Evolutionary conservation across 2,113 vertebrate genomes (phyloP).

Genomic region (Tetraodon nigroviridis): DNA sequence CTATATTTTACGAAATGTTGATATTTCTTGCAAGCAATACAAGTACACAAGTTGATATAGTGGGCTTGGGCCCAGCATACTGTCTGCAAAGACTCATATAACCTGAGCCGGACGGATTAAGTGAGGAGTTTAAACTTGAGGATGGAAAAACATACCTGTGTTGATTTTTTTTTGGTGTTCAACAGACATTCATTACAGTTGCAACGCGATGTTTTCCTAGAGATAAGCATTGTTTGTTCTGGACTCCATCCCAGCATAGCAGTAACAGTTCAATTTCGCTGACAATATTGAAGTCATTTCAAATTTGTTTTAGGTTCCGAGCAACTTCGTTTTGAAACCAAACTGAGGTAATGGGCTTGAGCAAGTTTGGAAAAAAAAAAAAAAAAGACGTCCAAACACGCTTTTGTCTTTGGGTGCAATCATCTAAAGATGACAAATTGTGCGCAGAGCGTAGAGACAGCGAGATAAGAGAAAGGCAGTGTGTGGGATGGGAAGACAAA

Average conservation of each 20-base stretch:
- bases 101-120: conserved; percentile 26
- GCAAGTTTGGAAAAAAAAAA: neutral
- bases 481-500: conserved; percentile 34
- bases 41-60: conserved; percentile 13
- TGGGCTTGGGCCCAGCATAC: conserved; percentile 8
- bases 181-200: conserved; percentile 33
- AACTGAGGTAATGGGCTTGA: neutral
- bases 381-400: neutral
- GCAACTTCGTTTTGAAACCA: conserved; percentile 27
- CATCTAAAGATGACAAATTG: conserved; percentile 43
- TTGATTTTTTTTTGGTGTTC: conserved; percentile 21
- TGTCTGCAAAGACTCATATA: conserved; percentile 31
- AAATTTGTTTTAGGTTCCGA: conserved; percentile 29
- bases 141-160: conserved; percentile 22
- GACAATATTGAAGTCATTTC: conserved; percentile 23
- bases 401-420: conserved; percentile 18
- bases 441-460: conserved; percentile 15
- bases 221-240: conserved; percentile 11
- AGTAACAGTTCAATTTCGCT: conserved; percentile 33
- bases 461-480: conserved; percentile 36
- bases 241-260: conserved; percentile 15
- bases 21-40: conserved; percentile 28
- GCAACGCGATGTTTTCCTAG: conserved; percentile 21
- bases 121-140: conserved; percentile 17
- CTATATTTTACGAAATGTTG: conserved; percentile 26